phyloP scores from a whole-genome alignment of 1,140 invertebrate species.

The Hypsibius dujardini region DNA sequence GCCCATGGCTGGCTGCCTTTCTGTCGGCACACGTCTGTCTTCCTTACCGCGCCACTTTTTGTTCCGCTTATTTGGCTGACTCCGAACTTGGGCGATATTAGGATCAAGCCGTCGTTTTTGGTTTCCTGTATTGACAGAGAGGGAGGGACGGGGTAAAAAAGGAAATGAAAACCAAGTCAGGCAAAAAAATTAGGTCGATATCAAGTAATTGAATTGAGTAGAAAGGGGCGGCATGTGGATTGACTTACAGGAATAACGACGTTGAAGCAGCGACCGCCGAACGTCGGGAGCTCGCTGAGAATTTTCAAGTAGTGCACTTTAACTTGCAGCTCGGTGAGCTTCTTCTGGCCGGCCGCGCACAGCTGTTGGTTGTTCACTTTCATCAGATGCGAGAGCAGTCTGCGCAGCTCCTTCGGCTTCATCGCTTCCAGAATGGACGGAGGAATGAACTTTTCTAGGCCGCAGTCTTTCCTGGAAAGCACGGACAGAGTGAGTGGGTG shows the following conservation, averaged over 20 bases:
- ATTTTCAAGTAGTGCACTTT: slow-evolving; percentile 78
- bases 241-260: slow-evolving; percentile 30
- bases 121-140: slow-evolving; percentile 11
- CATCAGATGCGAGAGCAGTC: slow-evolving; percentile 62
- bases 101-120: slow-evolving; percentile 36
- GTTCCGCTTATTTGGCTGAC: slow-evolving; percentile 64
- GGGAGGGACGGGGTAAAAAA: background rate
- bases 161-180: background rate
- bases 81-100: slow-evolving; percentile 65
- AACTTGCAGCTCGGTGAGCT: slow-evolving; percentile 42
- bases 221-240: background rate
- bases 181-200: too few species aligned
- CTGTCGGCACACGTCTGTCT: background rate
- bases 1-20: background rate
- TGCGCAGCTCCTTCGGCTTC: slow-evolving; percentile 70
- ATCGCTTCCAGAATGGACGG: slow-evolving; percentile 61
- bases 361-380: slow-evolving; percentile 59
- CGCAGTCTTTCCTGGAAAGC: slow-evolving; percentile 55
- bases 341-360: slow-evolving; percentile 58
- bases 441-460: slow-evolving; percentile 69
- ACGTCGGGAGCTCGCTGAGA: slow-evolving; percentile 62
- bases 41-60: slow-evolving; percentile 57
- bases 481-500: too few species aligned
- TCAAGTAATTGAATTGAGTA: too few species aligned
- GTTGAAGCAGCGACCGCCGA: slow-evolving; percentile 58